These are phyloP conservation scores for Stegana nigrithorax DNA, from an alignment of 2,888 invertebrate species.

Conservation along the genomic window DNA sequence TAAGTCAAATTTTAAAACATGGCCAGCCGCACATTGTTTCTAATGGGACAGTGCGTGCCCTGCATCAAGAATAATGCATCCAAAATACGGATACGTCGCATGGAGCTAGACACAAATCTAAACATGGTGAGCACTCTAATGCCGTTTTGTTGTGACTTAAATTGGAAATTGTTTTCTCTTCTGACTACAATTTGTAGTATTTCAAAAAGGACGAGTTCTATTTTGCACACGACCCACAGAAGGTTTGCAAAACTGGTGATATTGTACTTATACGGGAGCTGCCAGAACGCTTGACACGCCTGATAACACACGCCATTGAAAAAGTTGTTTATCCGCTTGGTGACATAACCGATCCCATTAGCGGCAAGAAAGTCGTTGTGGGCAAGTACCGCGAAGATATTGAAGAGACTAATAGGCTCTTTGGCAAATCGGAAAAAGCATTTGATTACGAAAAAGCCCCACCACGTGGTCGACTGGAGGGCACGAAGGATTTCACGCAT, in stretches of 20 bases:
- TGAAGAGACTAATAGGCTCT: constrained; percentile 75
- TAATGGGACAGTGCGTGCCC: constrained; percentile 85
- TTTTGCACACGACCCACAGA: constrained; percentile 83
- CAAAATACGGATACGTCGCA: constrained; percentile 80
- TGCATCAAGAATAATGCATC: constrained; percentile 81
- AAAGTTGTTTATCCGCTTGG: constrained; percentile 85
- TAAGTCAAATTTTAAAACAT: constrained; percentile 36
- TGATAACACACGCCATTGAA: constrained; percentile 83
- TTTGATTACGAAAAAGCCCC: constrained; percentile 84
- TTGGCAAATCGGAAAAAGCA: constrained; percentile 76
- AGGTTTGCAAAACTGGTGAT: constrained; percentile 84
- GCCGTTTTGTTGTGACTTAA: not conserved
- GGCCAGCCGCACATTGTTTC: constrained; percentile 71
- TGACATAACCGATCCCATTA: constrained; percentile 87
- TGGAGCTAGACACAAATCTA: constrained; percentile 81
- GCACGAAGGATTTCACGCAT: constrained; percentile 84
- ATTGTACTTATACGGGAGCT: constrained; percentile 82
- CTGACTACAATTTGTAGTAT: constrained; percentile 73
- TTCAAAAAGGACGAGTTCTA: constrained; percentile 79
- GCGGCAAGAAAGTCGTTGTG: constrained; percentile 81
- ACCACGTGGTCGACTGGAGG: constrained; percentile 84
- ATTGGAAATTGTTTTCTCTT: not conserved
- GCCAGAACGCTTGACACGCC: constrained; percentile 78
- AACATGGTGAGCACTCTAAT: constrained; percentile 76
- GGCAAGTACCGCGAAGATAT: constrained; percentile 81